Evolutionary conservation across 1,140 invertebrate genomes (phyloP), one percentile per base, ranked within the genome.

Genomic region (Penaeus chinensis): DNA sequence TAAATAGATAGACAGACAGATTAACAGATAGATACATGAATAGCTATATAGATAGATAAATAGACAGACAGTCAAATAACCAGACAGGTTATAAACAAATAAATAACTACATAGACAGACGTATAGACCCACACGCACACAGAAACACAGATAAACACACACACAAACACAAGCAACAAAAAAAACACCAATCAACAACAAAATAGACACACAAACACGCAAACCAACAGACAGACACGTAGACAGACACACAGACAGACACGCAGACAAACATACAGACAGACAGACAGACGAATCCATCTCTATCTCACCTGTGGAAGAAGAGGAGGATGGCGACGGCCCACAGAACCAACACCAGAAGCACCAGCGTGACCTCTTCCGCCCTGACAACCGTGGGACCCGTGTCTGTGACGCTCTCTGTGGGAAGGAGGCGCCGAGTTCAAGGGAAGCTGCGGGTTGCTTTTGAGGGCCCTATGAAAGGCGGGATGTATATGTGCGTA

Each of bases 251-350:
- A 47, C 47, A 47, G 0, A 4, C 19, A n/a, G 37, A 74, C 13
- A 76, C 5, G 3, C 19, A 27, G 13, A 42, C 27, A 47, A 76
- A n/a, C 22, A 76, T 0, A 47, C 47, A 47, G 7, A 27, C 27
- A 27, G 19, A n/a, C 7, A 24, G 3, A 11, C 37, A 27, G 5
- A 77, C 27, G 42, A 61, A 54, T 1, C 62, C 47, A 11, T 27
- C 47, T 11, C 0, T 37, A 5, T 42, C 42, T 13, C 63, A 86
- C 84, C 84, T 86, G 78, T 86, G 84, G 77, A 86, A 80, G 62
- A 86, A 86, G 22, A 87, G 79, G 11, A 87, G 27, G 13, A 87
- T 82, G 24, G 85, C 79, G 42, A 87, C 84, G 18, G 61, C 78
- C 84, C 84, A 87, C 27, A 82, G 47, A 42, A 63, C 61, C 60